Evolutionary conservation across 2,888 invertebrate species (phyloP).

Genomic region (Morpho helenor): DNA sequence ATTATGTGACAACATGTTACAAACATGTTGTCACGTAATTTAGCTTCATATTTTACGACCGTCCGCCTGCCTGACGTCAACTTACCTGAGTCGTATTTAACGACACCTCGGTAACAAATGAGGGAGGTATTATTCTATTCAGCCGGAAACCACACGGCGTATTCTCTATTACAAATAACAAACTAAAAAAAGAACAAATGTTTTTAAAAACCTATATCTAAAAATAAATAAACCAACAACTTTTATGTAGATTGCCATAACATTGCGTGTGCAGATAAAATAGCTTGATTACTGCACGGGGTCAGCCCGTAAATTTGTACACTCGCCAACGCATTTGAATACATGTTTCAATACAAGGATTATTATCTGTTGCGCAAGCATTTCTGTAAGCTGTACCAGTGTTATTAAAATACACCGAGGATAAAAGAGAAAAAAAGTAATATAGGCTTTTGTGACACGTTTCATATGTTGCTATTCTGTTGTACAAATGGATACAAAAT

Average conservation of each 20-base stretch:
- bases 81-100: too few relatives aligned
- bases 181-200: too few relatives aligned
- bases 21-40: too few relatives aligned
- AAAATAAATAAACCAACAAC: too few relatives aligned
- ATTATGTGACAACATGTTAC: too few relatives aligned
- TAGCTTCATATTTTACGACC: too few relatives aligned
- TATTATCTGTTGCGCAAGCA: slow-evolving; percentile 1
- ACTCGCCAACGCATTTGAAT: background rate
- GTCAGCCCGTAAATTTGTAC: background rate
- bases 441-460: slow-evolving; percentile 15
- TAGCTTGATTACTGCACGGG: background rate
- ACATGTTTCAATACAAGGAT: slow-evolving; percentile 1
- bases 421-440: slow-evolving; percentile 11
- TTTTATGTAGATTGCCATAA: background rate
- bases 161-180: too few relatives aligned
- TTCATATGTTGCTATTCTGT: slow-evolving; percentile 14
- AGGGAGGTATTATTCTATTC: too few relatives aligned
- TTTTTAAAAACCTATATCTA: too few relatives aligned
- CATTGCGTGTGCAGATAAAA: background rate
- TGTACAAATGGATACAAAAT: slow-evolving; percentile 11
- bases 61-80: too few relatives aligned
- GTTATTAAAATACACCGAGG: slow-evolving; percentile 12
- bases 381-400: background rate
- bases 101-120: too few relatives aligned
- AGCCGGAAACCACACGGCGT: too few relatives aligned